Evolutionary conservation across 2,888 invertebrate species (phyloP).

Genomic region (Leptarthrus brevirostris): DNA sequence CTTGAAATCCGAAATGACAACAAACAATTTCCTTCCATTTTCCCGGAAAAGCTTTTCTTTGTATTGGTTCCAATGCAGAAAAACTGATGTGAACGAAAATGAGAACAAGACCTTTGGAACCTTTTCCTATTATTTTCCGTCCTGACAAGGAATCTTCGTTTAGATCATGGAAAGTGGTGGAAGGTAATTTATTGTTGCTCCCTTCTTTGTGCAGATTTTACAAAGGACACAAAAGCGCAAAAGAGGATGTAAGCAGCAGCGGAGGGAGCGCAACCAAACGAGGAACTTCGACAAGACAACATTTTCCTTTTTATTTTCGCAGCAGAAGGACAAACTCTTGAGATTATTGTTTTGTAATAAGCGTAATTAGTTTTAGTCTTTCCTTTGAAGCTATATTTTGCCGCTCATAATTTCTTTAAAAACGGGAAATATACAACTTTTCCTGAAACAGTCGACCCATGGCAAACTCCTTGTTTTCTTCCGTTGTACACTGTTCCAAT

Average conservation of each 20-base stretch:
- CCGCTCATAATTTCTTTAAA: not conserved
- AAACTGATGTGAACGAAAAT: not conserved
- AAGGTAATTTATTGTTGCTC: constrained; percentile 36
- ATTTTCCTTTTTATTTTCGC: not conserved
- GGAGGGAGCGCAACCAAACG: constrained; percentile 7
- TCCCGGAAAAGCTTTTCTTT: not conserved
- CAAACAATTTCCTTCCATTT: constrained; percentile 8
- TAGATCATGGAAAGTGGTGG: constrained; percentile 11
- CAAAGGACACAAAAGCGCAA: not conserved
- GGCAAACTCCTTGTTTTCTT: too few relatives aligned
- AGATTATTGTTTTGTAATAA: constrained; percentile 31
- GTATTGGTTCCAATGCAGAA: constrained; percentile 2
- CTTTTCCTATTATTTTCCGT: not conserved
- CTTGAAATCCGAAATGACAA: not conserved
- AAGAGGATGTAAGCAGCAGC: constrained; percentile 2
- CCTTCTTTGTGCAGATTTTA: constrained; percentile 24
- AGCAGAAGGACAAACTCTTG: not conserved
- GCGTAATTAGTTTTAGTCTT: constrained; percentile 16
- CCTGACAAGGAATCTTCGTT: constrained; percentile 8
- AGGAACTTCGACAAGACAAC: not conserved
- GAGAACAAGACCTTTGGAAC: constrained; percentile 4
- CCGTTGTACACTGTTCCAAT: too few relatives aligned
- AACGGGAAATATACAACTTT: too few relatives aligned
- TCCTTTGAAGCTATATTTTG: not conserved
- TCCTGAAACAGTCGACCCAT: too few relatives aligned